Evolutionary conservation across 1,140 invertebrate genomes (phyloP).

Genomic region (Drosophila pseudoobscura): DNA sequence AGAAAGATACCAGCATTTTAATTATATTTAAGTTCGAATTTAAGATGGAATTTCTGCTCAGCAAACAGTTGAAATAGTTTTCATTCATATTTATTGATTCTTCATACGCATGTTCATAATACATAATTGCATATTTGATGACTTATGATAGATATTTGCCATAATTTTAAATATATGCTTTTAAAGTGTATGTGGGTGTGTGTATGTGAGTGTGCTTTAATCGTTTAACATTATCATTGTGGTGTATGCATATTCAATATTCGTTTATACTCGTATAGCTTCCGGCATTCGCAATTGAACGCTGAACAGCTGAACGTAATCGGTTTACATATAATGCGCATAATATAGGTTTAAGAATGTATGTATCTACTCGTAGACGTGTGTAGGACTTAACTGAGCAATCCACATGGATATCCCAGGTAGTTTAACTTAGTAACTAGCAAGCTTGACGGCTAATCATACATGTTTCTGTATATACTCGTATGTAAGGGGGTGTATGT

Average conservation of each 20-base stretch:
- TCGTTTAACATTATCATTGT: conserved; percentile 60
- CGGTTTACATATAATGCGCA: conserved; percentile 10
- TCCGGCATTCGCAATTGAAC: conserved; percentile 14
- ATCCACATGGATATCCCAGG: conserved; percentile 34
- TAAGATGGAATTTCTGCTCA: conserved; percentile 4
- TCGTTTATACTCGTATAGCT: conserved; percentile 30
- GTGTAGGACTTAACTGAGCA: conserved; percentile 54
- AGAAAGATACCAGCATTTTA: no score
- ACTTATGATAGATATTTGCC: conserved; percentile 69
- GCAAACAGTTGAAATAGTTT: conserved; percentile 25
- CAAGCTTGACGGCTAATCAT: conserved; percentile 57
- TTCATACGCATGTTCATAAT: conserved; percentile 79
- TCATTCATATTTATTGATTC: conserved; percentile 81
- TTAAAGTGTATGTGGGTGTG: conserved; percentile 52
- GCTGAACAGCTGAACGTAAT: neutral
- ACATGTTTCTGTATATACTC: conserved; percentile 10
- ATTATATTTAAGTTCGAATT: no score
- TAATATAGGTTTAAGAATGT: conserved; percentile 8
- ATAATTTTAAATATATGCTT: conserved; percentile 67
- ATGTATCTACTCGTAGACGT: conserved; percentile 1
- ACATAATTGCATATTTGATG: conserved; percentile 78
- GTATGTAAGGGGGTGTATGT: conserved; percentile 4
- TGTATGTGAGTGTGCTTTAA: conserved; percentile 54
- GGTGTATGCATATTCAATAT: conserved; percentile 54
- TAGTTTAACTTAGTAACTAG: conserved; percentile 51